Evolutionary conservation across 2,113 vertebrate genomes (phyloP), one percentile per base, ranked within the genome.

Genomic region (Kryptolebias marmoratus): DNA sequence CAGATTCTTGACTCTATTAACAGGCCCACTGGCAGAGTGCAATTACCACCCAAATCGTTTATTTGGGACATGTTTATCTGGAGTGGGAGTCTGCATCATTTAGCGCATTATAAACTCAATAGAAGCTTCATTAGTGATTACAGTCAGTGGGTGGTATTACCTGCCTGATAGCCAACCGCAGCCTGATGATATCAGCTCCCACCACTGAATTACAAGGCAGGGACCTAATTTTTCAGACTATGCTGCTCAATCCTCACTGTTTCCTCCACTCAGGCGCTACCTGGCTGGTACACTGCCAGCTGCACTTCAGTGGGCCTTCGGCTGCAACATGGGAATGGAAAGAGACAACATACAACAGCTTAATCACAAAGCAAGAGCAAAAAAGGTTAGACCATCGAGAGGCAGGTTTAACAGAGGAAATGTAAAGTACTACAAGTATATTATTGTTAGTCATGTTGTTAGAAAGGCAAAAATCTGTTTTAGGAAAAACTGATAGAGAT

Each of bases 31-130:
- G 89, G 90, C 85, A 80, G 87, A 93, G 91, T 90, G 92, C 91
- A 93, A 94, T 94, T 93, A 94, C 90, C 91, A 85, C 73, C 90
- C 91, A 92, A 94, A 94, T 93, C 85, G 91, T 94, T 95, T 94
- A 92, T 93, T 94, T 92, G 90, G 91, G 90, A 90, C 76, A 77
- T 93, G 92, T 93, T 95, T 92, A 93, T 94, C 91, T 92, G 90
- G 83, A 92, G 91, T 87, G 92, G 91, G 92, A 89, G 93, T 89
- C 91, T 85, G 92, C 92, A 91, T 94, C 93, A 94, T 94, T 94
- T 94, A 93, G 93, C 84, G 82, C 89, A 87, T 93, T 92, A 92
- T 92, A 93, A 94, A 94, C 93, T 94, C 91, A 92, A 93, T 92
- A 91, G 91, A 66, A 86, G 90, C 87, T 93, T 94, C 93, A 94